Percentiles rank a stretch among this genome's conserved stretches.
Evolutionary conservation across 2,888 invertebrate species (phyloP).

Genomic region (Cabera pusaria): DNA sequence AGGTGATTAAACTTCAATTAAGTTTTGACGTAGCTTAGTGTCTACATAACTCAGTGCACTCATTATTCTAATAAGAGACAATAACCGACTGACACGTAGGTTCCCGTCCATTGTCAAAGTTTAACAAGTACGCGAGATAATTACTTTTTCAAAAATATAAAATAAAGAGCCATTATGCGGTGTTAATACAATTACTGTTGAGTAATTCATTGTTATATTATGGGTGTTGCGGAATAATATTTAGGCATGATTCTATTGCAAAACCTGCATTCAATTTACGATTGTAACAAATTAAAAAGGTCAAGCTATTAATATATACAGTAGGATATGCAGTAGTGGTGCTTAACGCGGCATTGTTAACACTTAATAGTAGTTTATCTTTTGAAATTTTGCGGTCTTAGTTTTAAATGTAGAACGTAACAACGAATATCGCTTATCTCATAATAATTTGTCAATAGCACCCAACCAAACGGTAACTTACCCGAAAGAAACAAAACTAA

Average conservation of each 20-base stretch:
- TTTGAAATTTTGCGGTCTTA: slow-evolving; percentile 12
- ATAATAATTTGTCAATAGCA: slow-evolving; percentile 15
- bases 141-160: slow-evolving; percentile 70
- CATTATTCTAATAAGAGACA: slow-evolving; percentile 69
- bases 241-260: slow-evolving; percentile 50
- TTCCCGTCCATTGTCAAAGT: slow-evolving; percentile 76
- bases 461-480: slow-evolving; percentile 1
- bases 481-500: not conserved
- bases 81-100: slow-evolving; percentile 52
- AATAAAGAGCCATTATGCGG: slow-evolving; percentile 59
- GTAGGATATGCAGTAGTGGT: slow-evolving; percentile 30
- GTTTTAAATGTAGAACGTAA: too few species aligned
- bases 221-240: slow-evolving; percentile 29
- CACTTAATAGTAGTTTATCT: slow-evolving; percentile 20
- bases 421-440: slow-evolving; percentile 3
- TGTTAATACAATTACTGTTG: slow-evolving; percentile 75
- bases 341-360: slow-evolving; percentile 24
- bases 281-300: slow-evolving; percentile 59
- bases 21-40: slow-evolving; percentile 53
- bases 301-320: slow-evolving; percentile 41
- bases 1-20: slow-evolving; percentile 24
- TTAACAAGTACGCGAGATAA: slow-evolving; percentile 68
- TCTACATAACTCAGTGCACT: slow-evolving; percentile 58
- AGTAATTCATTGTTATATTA: slow-evolving; percentile 60
- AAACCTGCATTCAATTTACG: slow-evolving; percentile 59